Evolutionary conservation across 2,888 invertebrate genomes (phyloP).

Genomic region (Drosophila prostipennis): DNA sequence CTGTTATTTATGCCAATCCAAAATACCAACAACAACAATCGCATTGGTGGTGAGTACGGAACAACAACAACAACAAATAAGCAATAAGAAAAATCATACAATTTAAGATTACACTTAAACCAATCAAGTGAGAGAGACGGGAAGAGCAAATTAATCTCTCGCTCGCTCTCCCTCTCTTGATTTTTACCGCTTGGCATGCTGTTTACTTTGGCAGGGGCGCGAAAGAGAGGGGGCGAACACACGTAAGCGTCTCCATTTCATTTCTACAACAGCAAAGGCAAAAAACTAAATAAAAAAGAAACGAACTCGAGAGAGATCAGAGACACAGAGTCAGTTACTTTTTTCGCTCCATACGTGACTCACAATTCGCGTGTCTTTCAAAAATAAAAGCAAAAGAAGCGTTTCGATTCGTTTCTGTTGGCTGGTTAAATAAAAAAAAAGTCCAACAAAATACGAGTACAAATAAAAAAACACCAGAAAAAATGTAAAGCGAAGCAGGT

Average conservation of each 20-base stretch:
- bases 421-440: slow-evolving; percentile 26
- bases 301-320: slow-evolving; percentile 37
- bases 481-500: slow-evolving; percentile 79
- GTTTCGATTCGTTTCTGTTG: slow-evolving; percentile 56
- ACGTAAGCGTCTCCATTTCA: slow-evolving; percentile 56
- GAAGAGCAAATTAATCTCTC: slow-evolving; percentile 14
- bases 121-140: slow-evolving; percentile 22
- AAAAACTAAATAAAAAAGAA: slow-evolving; percentile 15
- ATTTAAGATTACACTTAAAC: slow-evolving; percentile 52
- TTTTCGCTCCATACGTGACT: slow-evolving; percentile 73
- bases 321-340: slow-evolving; percentile 73
- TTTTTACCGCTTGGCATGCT: slow-evolving; percentile 64
- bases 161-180: slow-evolving; percentile 32
- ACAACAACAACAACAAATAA: slow-evolving; percentile 5
- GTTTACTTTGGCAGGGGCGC: slow-evolving; percentile 51
- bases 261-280: slow-evolving; percentile 30
- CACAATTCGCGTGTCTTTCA: slow-evolving; percentile 78
- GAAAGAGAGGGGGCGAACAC: slow-evolving; percentile 32
- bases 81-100: slow-evolving; percentile 26
- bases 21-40: slow-evolving; percentile 67
- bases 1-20: slow-evolving; percentile 86
- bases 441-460: slow-evolving; percentile 40
- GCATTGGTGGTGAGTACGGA: slow-evolving; percentile 67
- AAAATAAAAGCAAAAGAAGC: slow-evolving; percentile 72
- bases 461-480: slow-evolving; percentile 55